A percentile compares a stretch with the other conserved stretches of the same genome.
Conservation (phyloP, 2,113 vertebrate genomes). For the Phasianus colchicus region DNA sequence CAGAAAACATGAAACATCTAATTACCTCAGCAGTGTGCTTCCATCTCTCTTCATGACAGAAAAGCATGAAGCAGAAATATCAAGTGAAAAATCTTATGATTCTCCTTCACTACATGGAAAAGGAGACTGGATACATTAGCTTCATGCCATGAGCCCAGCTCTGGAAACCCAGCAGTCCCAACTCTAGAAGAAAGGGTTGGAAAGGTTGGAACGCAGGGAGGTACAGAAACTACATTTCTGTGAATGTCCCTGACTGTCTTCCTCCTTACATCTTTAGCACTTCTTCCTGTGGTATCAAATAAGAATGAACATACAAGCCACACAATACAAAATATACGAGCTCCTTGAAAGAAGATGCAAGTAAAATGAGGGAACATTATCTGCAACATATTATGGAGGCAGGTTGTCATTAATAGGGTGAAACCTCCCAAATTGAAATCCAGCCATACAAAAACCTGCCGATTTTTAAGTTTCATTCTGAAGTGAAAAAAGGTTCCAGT, state of each 20-base stretch:
- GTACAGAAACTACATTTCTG: background rate
- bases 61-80: background rate
- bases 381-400: background rate
- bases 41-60: background rate
- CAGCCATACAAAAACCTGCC: background rate
- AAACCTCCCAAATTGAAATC: background rate
- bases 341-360: constrained; percentile 40
- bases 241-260: background rate
- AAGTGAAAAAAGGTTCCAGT: background rate
- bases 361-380: background rate
- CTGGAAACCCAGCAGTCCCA: background rate
- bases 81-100: background rate
- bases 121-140: background rate
- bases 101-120: background rate
- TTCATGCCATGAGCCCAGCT: background rate
- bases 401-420: constrained; percentile 4
- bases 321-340: background rate
- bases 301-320: background rate
- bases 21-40: background rate
- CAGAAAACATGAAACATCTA: background rate
- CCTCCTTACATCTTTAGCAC: background rate
- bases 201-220: background rate
- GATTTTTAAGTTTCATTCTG: constrained; percentile 11
- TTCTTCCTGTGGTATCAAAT: background rate
- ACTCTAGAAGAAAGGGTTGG: background rate